phyloP scores from a whole-genome alignment of 2,888 invertebrate genomes.

The Trisateles emortualis region DNA sequence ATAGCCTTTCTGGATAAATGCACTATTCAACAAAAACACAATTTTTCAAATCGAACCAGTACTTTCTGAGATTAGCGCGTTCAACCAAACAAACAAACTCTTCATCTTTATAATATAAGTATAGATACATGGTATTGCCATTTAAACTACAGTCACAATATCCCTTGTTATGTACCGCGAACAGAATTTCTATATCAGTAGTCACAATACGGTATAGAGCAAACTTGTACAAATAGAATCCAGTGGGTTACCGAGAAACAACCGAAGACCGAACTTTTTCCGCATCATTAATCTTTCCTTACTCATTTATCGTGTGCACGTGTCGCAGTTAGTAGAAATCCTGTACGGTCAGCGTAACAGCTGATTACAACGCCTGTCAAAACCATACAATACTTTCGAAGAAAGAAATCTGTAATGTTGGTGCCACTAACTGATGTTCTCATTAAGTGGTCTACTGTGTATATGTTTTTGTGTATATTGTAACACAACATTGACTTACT shows the following conservation, averaged over 20 bases:
- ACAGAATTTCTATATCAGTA: constrained; percentile 2
- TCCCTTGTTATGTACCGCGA: neutral
- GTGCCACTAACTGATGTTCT: neutral
- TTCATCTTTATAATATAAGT: no score
- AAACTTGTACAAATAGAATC: constrained; percentile 55
- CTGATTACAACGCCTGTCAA: constrained; percentile 56
- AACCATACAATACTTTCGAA: constrained; percentile 33
- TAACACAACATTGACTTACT: no score
- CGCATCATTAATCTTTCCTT: constrained; percentile 68
- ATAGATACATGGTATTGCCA: no score
- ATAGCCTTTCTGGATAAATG: no score
- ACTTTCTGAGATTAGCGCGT: no score
- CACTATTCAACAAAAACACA: no score
- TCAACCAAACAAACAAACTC: no score
- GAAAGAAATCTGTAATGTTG: constrained; percentile 21
- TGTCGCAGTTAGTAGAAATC: constrained; percentile 62
- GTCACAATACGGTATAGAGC: constrained; percentile 10
- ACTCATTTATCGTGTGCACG: constrained; percentile 67
- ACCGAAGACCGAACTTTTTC: constrained; percentile 61
- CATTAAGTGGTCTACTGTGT: no score
- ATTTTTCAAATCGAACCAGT: no score
- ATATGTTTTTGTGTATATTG: no score
- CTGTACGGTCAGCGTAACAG: constrained; percentile 56
- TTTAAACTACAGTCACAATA: no score
- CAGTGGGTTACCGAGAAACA: constrained; percentile 49